Base-by-base conservation (phyloP, 2,888 invertebrate species). In the Lasiommata megera region DNA sequence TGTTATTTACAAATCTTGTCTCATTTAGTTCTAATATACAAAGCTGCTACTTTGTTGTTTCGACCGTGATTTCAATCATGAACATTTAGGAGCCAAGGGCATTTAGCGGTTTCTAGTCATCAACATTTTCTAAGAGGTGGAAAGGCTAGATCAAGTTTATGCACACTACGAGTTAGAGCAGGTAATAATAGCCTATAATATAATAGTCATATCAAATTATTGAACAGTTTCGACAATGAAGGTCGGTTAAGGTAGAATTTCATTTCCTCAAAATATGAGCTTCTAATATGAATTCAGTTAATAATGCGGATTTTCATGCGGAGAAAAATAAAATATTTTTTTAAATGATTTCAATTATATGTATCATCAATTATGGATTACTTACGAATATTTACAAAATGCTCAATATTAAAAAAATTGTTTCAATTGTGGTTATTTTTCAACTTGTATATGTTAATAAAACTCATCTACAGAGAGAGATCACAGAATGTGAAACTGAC, bases 81-180 rank as follows among this genome's bases (percentile, higher is more conserved):
- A 48, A 56, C 53, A 58, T 53, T 61, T 60, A 44, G 54, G 48
- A 58, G 54, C 56, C 60, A 62, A 62, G 60, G 60, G 46, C 56
- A 54, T 43, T 41, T 37, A 51, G 62, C 41, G 62, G 62, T 62
- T 62, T 54, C 51, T 34, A 52, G 62, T 57, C 51, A 62, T 52
- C 52, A 57, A 51, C 50, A 44, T 44, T 52, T 52, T 40, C 43
- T 52, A 40, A 54, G 23, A 53, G 54, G 43, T 51, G 38, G 54
- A 55, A 58, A 59, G 51, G 50, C 48, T 50, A 40, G 51, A 51
- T 51, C 54, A 46, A 51, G 50, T 54, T 51, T 52, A 17, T 52
- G 31, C 23, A 41, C 41, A 31, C 31, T 52, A 11, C 16, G 17
- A 52, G 8, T 41, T 41, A 11, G 9, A 31, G 23, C 36, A 14